These are phyloP conservation scores for Hoplostethus atlanticus DNA, from an alignment of 2,797 vertebrate genomes.

Conservation along the genomic window DNA sequence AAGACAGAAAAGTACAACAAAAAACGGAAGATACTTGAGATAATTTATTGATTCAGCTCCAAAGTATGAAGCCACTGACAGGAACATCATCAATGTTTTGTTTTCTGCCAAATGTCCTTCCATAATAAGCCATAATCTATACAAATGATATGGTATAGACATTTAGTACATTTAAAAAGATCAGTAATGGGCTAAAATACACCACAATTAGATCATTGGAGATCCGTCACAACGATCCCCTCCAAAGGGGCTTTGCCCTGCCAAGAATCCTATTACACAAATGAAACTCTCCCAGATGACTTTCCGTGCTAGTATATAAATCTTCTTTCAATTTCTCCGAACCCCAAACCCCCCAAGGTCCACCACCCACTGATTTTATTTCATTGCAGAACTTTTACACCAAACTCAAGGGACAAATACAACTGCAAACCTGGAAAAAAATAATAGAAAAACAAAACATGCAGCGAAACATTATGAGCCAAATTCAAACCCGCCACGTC, in stretches of 20 bases:
- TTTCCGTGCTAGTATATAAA: conserved; percentile 52
- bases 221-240: conserved; percentile 47
- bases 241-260: conserved; percentile 42
- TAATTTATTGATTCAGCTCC: conserved; percentile 31
- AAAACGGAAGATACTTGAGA: conserved; percentile 7
- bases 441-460: neutral
- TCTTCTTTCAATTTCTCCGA: conserved; percentile 46
- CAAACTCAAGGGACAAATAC: neutral
- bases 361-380: neutral
- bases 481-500: neutral
- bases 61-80: conserved; percentile 14
- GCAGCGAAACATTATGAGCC: neutral
- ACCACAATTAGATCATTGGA: conserved; percentile 62
- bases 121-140: conserved; percentile 35
- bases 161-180: conserved; percentile 55
- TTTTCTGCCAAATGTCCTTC: conserved; percentile 47
- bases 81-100: conserved; percentile 38
- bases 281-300: conserved; percentile 65
- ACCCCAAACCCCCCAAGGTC: conserved; percentile 16
- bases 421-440: neutral
- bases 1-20: conserved; percentile 42
- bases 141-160: conserved; percentile 30
- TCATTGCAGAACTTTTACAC: neutral
- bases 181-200: conserved; percentile 55
- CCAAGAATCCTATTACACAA: conserved; percentile 76